Evolutionary conservation across 2,888 invertebrate species (phyloP), one percentile per base, ranked within the genome.

Genomic region (Carcina quercana): DNA sequence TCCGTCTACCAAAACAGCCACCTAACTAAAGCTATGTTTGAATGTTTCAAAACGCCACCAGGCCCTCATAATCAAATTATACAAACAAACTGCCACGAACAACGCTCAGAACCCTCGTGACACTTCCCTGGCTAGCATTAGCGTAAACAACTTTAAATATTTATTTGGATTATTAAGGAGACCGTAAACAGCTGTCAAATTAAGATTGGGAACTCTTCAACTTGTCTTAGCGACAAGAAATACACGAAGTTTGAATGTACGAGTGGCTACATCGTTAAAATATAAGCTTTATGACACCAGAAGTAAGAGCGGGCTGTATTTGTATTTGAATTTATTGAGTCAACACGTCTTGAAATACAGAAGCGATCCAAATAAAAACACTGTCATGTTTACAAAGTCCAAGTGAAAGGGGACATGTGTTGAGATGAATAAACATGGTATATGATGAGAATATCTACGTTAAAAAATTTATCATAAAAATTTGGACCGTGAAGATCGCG

Each of bases 121-220:
- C 59, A 57, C 48, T 60, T 55, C 55, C 49, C 50, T 46, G 47
- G 55, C 53, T 24, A 6, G 50, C 50, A 52, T 44, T 46, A 66
- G 58, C 50, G 57, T 69, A 70, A 72, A 71, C 67, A 71, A 53
- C 59, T 62, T 47, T 42, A 50, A 51, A 55, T 69, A 71, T 72
- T 72, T 70, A 66, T 72, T 71, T 71, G 45, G 48, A 59, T 59
- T 66, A 67, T 62, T 51, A 61, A 51, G 45, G 45, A 51, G 47
- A 56, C 54, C 47, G 57, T 71, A 73, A 72, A 68, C 69, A 71
- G 59, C 51, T 66, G 69, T 66, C 69, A 65, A 52, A 55, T 45
- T 11, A 40, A 43, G 59, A 62, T 66, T 64, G 58, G 43, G 44
- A 55, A 55, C 60, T 64, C 59, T 64, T 62, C 53, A 61, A 66